These are phyloP conservation scores for Aleiodes testaceus DNA, from an alignment of 2,888 invertebrate genomes.

Conservation along the genomic window DNA sequence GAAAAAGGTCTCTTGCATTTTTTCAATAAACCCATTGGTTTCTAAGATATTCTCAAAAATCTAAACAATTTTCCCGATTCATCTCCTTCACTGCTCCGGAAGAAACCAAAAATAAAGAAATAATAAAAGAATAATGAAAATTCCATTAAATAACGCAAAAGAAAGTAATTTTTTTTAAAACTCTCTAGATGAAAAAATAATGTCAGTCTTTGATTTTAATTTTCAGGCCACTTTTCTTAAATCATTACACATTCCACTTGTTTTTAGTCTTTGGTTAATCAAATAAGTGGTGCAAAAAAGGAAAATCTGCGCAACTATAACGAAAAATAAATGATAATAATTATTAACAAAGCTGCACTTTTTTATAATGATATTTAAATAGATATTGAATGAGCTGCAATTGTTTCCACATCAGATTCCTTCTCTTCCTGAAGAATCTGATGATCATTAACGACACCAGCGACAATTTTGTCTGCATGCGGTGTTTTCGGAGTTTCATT, in stretches of 20 bases:
- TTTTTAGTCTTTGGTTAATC: conserved; percentile 42
- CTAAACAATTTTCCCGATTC: no score
- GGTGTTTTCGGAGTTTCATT: conserved; percentile 52
- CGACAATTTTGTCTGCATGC: conserved; percentile 53
- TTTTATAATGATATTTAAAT: conserved; percentile 10
- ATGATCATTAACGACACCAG: conserved; percentile 51
- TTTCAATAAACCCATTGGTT: no score
- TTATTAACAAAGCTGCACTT: not conserved
- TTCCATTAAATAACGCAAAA: not conserved
- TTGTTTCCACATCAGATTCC: not conserved
- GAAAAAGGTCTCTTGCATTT: no score
- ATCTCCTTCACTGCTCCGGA: no score
- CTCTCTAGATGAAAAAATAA: not conserved
- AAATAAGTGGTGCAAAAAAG: conserved; percentile 9
- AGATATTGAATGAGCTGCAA: conserved; percentile 4
- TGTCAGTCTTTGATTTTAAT: conserved; percentile 29
- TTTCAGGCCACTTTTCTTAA: conserved; percentile 18
- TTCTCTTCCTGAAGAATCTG: conserved; percentile 22
- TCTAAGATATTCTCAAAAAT: no score
- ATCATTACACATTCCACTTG: not conserved
- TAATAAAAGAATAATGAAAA: no score
- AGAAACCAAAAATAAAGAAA: no score
- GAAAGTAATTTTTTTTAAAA: conserved; percentile 1
- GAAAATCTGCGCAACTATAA: not conserved
- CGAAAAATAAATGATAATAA: not conserved